Evolutionary conservation across 2,113 vertebrate species (phyloP), one percentile per base, ranked within the genome.

Genomic region (Procapra przewalskii): DNA sequence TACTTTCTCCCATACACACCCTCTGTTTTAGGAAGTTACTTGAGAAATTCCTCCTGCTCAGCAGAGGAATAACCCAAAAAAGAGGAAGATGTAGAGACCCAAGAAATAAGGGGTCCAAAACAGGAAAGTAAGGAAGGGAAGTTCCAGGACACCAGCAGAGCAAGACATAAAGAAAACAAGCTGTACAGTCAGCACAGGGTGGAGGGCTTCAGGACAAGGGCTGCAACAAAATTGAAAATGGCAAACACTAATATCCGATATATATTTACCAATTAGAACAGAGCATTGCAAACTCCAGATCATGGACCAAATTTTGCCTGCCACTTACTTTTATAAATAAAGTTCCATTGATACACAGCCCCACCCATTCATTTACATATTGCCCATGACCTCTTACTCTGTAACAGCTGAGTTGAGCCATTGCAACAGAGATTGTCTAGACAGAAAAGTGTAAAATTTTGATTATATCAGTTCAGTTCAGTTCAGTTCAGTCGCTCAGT

Each of bases 11-110:
- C 31, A 48, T 91, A 54, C 27, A 90, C 29, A 67, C 40, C 7
- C 81, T 97, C 15, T 75, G 87, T 97, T 96, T 97, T 12, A 87
- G 90, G 96, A 96, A 96, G 90, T 98, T 85, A 31, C 59, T 94
- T 77, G 79, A 96, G 48, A 95, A 92, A 2, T 3, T 54, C 83
- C 29, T 93, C 81, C 9, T 75, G 33, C 55, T 86, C 86, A 96
- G 54, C 29, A 89, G 93, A 96, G 64, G 86, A 91, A 84, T 85
- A 88, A 82, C 95, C 1, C 59, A 33, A 91, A 86, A 98, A 98
- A 97, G 64, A 96, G 81, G 95, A 97, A 97, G 90, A 84, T 57
- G 43, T 2, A 62, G 85, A 93, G 25, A 60, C 75, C 40, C 31
- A 40, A 91, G 80, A 93, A 85, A n/a, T 11, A 62, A 88, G 14